phyloP scores from a whole-genome alignment of 1,140 invertebrate genomes.

The Cecropterus lyciades region DNA sequence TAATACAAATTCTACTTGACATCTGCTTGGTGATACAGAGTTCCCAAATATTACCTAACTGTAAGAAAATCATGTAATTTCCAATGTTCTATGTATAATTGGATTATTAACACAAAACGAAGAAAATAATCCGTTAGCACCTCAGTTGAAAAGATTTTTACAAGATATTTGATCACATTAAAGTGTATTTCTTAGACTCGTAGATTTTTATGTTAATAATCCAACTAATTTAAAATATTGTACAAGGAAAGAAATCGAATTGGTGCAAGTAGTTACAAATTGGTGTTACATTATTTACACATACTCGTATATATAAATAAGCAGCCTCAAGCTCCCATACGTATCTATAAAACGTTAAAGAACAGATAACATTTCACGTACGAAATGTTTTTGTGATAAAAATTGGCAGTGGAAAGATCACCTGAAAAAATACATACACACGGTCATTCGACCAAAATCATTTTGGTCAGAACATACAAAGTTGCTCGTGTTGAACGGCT shows the following conservation, averaged over 20 bases:
- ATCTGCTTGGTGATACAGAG: background rate
- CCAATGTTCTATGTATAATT: background rate
- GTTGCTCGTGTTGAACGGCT: too few relatives aligned
- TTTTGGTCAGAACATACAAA: too few relatives aligned
- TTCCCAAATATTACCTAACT: background rate
- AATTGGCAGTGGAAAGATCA: slow-evolving; percentile 18
- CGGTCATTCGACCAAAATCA: background rate
- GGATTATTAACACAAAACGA: background rate
- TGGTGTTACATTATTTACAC: slow-evolving; percentile 8
- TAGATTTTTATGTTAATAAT: background rate
- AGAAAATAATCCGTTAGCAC: background rate
- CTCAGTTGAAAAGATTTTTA: background rate
- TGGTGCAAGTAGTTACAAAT: slow-evolving; percentile 14
- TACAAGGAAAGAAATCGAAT: background rate
- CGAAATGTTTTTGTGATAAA: background rate
- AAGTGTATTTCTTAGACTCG: too few relatives aligned
- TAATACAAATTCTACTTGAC: background rate
- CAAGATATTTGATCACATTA: background rate
- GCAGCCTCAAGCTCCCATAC: background rate
- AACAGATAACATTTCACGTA: too few relatives aligned
- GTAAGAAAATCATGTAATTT: background rate
- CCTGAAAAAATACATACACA: background rate
- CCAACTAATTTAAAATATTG: background rate
- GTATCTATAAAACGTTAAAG: background rate
- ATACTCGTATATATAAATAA: slow-evolving; percentile 4